These are phyloP conservation scores for Anser cygnoides DNA, from an alignment of 2,113 vertebrate genomes.

Conservation along the genomic window DNA sequence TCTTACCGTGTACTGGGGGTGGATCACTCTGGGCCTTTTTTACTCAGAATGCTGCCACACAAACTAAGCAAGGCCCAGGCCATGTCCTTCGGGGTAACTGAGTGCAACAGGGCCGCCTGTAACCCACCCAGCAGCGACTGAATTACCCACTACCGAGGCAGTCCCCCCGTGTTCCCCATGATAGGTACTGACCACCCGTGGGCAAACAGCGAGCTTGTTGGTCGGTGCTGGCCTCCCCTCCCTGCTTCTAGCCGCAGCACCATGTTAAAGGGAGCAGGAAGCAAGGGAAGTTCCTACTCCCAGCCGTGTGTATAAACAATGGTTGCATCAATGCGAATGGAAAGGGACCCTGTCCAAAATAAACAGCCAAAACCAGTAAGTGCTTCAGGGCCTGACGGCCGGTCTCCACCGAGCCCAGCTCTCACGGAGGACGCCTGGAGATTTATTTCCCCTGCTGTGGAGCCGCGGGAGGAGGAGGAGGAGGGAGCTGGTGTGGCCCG, in stretches of 20 bases:
- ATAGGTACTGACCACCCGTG: slow-evolving; percentile 45
- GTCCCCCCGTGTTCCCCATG: slow-evolving; percentile 9
- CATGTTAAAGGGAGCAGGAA: slow-evolving; percentile 33
- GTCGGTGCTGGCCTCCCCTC: slow-evolving; percentile 36
- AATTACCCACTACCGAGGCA: background rate
- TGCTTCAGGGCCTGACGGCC: background rate
- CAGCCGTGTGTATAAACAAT: slow-evolving; percentile 23
- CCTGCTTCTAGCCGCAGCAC: slow-evolving; percentile 2
- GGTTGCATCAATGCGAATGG: slow-evolving; percentile 25
- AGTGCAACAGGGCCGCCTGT: background rate
- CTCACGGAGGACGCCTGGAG: background rate
- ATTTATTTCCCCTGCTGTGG: background rate
- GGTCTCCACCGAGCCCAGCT: background rate
- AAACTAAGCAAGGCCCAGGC: background rate
- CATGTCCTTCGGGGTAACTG: background rate
- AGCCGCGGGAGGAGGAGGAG: background rate
- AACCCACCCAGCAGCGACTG: background rate
- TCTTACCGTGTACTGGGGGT: background rate
- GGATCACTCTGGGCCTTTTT: background rate
- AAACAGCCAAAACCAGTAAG: background rate
- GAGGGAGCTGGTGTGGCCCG: background rate
- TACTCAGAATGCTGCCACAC: background rate
- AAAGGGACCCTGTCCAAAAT: slow-evolving; percentile 8
- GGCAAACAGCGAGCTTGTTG: slow-evolving; percentile 58
- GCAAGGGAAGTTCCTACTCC: slow-evolving; percentile 16